Base-by-base conservation (phyloP, 2,113 vertebrate species). In the Paramisgurnus dabryanus region DNA sequence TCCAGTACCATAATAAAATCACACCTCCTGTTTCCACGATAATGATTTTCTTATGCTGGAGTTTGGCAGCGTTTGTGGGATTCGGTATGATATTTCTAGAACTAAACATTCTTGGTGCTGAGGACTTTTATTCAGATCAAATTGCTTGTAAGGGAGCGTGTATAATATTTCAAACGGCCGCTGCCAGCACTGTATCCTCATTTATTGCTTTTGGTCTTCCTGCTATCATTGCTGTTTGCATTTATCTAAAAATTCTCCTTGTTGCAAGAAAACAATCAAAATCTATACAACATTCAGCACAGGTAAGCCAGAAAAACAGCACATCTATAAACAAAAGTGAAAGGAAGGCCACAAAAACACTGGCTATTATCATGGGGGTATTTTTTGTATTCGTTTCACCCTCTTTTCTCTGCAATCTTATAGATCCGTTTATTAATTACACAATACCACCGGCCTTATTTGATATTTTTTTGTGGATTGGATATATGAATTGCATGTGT, bases 401-500 rank as follows among this genome's bases (percentile, higher is more conserved):
- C 0, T 95, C 95, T 84, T 95, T 95, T 79, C 81, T 94, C 68
- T 91, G 91, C 77, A 93, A 89, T 15, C 85, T 89, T 49, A 86
- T 89, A 4, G 88, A 93, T 80, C 92, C 93, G 10, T 93, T 94
- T 79, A 75, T 93, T 74, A 89, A 88, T 67, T 93, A 95, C 0
- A 13, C 76, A 13, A 85, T 90, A 63, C 92, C 93, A n/a, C 83
- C 87, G 5, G 3, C 89, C 22, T 61, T 94, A 68, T 89, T 89
- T 18, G 93, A 95, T 84, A 84, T 83, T 47, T 75, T 95, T 78
- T 87, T 91, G 82, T 95, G 95, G 94, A 91, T 94, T 80, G 95
- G 94, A 71, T 96, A 96, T 76, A 86, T 96, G 76, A 95, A 96
- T 85, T 95, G 93, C 40, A 89, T 91, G 7, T 90, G 94, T 50